Conservation (phyloP, 2,888 invertebrate genomes). For the Andricus curvator region DNA sequence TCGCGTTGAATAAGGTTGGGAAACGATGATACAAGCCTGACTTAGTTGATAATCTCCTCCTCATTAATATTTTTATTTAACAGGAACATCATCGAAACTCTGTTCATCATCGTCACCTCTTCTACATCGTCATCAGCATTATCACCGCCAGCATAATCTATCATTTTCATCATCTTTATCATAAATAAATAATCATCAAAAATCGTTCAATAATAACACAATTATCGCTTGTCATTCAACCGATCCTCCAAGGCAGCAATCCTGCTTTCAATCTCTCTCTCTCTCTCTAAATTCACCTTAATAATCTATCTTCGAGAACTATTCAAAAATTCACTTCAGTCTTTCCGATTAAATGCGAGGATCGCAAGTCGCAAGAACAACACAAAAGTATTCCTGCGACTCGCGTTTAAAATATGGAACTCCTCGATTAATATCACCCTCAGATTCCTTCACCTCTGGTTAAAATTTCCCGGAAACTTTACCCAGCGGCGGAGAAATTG, state of each 20-base stretch:
- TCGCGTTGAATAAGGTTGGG: constrained; percentile 2
- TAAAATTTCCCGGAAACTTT: constrained; percentile 12
- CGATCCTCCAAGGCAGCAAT: constrained; percentile 42
- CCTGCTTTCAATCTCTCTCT: background rate
- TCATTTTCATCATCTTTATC: constrained; percentile 62
- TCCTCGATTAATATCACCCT: constrained; percentile 36
- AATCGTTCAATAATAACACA: constrained; percentile 71
- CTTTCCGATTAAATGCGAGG: constrained; percentile 32
- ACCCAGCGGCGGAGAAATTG: constrained; percentile 28
- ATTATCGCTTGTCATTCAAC: constrained; percentile 62
- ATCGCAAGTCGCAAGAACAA: constrained; percentile 23
- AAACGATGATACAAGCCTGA: constrained; percentile 65
- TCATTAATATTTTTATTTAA: constrained; percentile 75
- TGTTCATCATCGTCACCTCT: constrained; percentile 70
- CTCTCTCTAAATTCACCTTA: constrained; percentile 26
- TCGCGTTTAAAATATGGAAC: constrained; percentile 18
- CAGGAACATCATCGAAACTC: constrained; percentile 78
- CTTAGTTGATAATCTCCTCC: constrained; percentile 71
- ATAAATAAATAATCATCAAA: constrained; percentile 74
- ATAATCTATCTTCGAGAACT: constrained; percentile 11
- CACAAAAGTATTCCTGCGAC: background rate
- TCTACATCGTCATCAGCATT: constrained; percentile 60
- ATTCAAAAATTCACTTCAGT: constrained; percentile 39
- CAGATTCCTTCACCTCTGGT: constrained; percentile 32
- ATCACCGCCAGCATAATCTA: constrained; percentile 49